Base-by-base conservation (phyloP, 2,888 invertebrate species). In the Mesorhabditis sp. region DNA sequence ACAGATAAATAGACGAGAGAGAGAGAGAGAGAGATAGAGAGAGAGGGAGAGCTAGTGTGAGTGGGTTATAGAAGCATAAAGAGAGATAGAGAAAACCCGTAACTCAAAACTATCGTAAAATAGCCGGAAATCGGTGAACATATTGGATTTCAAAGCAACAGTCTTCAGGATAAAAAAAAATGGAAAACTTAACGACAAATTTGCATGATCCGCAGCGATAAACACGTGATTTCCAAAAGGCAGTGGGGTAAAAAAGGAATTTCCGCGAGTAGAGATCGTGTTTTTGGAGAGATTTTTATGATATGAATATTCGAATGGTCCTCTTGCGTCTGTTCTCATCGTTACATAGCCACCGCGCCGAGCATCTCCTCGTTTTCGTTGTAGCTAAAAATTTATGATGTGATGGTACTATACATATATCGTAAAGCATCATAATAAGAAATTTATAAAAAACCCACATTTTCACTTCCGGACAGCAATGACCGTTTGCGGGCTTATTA, bases 321-420 rank as follows among this genome's bases (percentile, higher is more conserved):
- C n/a, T 50, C 58, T 50, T 50, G 1, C 58, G 7, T 50, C 58
- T 50, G 7, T 50, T 13, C n/a, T 50, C n/a, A 50, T 13, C 58
- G 28, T 50, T 50, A 50, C 58, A 50, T 50, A 13, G 58, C 58
- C 58, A 50, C 58, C 58, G 58, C 58, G 10, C 10, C n/a, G 10
- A 50, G n/a, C 58, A 50, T 50, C 58, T 50, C 58, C 58, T 50
- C 58, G 58, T 50, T 50, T 50, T 50, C 58, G n/a, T 50, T 50
- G 58, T 13, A 50, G 7, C 58, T 50, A 13, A 50, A 50, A 50
- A 50, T 50, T 2, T 10, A 50, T 50, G 7, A 50, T 13, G 58
- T 28, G 28, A 28, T 1, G 28, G 28, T 28, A 28, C 1, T 28
- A 28, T 28, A 28, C 28, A 28, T 28, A 28, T 28, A 28, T 28